Evolutionary conservation across 2,888 invertebrate species (phyloP), one percentile per base, ranked within the genome.

Genomic region (Drosophila anomalipes): DNA sequence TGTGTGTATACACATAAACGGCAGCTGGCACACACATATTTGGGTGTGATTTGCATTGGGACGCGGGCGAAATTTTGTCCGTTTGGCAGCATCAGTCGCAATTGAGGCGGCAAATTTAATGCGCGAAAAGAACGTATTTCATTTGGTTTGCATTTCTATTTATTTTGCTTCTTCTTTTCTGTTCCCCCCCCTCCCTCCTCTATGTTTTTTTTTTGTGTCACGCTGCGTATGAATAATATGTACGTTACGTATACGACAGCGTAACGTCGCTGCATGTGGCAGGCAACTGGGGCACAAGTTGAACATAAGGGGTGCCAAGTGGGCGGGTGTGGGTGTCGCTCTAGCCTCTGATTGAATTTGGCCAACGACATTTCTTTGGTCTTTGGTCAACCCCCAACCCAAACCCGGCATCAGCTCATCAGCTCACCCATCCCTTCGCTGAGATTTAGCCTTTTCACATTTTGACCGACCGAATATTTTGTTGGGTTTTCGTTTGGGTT

Each of bases 201-300:
- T 22, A 1, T 7, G 0, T 35, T 16, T 35, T 35, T 33, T 70
- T 58, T 53, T 54, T 87, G 58, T 86, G 82, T 80, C 85, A 89
- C 82, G 85, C 86, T 89, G 86, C 90, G 90, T 86, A 87, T 86
- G 85, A 87, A 77, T 89, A 87, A 89, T 87, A 83, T 76, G 60
- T 57, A 72, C 65, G 61, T 81, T 88, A 86, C 83, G 89, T 84
- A 86, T 80, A 80, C 82, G 85, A 67, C 75, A 60, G 71, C 53
- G 65, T 60, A 58, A 68, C 52, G 62, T 53, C 81, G 57, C 83
- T 79, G 82, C 82, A 86, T 86, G 84, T 70, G 79, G 79, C 71
- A 70, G 28, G 51, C 51, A 57, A 68, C 60, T 66, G 70, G 52
- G 58, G 54, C 65, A 68, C 60, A 57, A 47, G 52, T n/a, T 47